Evolutionary conservation across 2,113 vertebrate species (phyloP), one percentile per base, ranked within the genome.

Genomic region (Melospiza melodia): DNA sequence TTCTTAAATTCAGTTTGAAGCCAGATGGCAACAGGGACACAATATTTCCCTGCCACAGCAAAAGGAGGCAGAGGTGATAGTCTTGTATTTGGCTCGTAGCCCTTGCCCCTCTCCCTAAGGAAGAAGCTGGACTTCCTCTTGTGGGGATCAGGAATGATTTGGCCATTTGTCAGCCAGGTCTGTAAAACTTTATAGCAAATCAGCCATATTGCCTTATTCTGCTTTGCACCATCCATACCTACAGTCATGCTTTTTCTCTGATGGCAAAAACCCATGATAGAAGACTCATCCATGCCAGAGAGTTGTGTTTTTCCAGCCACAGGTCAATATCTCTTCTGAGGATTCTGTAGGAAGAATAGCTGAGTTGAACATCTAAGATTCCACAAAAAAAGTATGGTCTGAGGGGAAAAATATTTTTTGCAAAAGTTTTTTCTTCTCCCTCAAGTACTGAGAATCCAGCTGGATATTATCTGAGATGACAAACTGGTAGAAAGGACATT

Each of bases 81-180:
- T 17, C 9, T 46, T 83, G 31, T 10, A 63, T 35, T 46, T 61
- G 9, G 11, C 9, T 18, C 0, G 0, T 7, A 75, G 23, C 1
- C 11, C 22, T 69, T 77, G 4, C 2, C 4, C 7, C 5, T 78
- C 7, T 35, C 4, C 5, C 28, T 68, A 25, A 63, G 17, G 5
- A 75, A 49, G 17, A 12, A 71, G 8, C 1, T 3, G 2, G 4
- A 44, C 14, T 44, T 92, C 13, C 11, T 41, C 4, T 10, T 41
- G 1, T 24, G 12, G 43, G 15, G 13, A 6, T 25, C 12, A 75
- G 9, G 41, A 92, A 51, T 2, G 18, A 20, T 63, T 46, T n/a
- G 9, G 4, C 4, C 27, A n/a, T 67, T 83, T 83, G 3, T 33
- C 39, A 48, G 22, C 3, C 30, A 68, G 2, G 2, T 46, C 25